These are phyloP conservation scores for Proales similis DNA, from an alignment of 1,140 invertebrate genomes.

Conservation along the genomic window DNA sequence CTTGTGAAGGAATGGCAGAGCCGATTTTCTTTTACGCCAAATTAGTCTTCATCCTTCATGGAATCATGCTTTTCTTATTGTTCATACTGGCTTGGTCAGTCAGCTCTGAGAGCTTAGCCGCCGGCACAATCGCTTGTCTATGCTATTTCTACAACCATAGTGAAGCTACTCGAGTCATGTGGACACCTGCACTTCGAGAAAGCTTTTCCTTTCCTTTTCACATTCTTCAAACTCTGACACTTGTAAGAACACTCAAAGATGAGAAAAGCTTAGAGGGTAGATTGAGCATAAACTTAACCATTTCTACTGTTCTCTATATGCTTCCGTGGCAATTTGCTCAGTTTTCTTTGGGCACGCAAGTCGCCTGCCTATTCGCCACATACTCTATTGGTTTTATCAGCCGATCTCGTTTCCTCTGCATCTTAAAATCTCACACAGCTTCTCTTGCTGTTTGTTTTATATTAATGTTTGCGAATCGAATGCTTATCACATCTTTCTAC, in stretches of 20 bases:
- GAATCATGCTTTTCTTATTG: slow-evolving; percentile 59
- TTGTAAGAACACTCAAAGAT: too few species aligned
- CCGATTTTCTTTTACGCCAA: slow-evolving; percentile 69
- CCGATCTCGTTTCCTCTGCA: slow-evolving; percentile 45
- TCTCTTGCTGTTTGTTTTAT: slow-evolving; percentile 51
- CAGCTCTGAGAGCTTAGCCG: slow-evolving; percentile 53
- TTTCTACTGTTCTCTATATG: slow-evolving; percentile 46
- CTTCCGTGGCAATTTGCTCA: slow-evolving; percentile 61
- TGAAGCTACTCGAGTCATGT: slow-evolving; percentile 68
- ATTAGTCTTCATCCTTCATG: slow-evolving; percentile 62
- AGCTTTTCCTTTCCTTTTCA: slow-evolving; percentile 69
- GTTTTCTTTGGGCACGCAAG: slow-evolving; percentile 66
- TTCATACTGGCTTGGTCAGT: slow-evolving; percentile 61
- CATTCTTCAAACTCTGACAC: slow-evolving; percentile 54
- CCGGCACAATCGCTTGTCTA: slow-evolving; percentile 62
- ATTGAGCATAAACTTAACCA: background rate
- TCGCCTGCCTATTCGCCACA: slow-evolving; percentile 55
- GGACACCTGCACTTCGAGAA: slow-evolving; percentile 74
- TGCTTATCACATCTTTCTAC: slow-evolving; percentile 65
- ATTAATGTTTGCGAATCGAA: slow-evolving; percentile 60
- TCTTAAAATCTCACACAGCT: slow-evolving; percentile 42
- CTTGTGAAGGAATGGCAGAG: slow-evolving; percentile 68
- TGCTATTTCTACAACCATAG: slow-evolving; percentile 72
- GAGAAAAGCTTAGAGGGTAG: too few species aligned
- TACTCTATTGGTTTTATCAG: slow-evolving; percentile 61